Evolutionary conservation across 2,113 vertebrate genomes (phyloP).

Genomic region (Ptychochromis oligacanthus): DNA sequence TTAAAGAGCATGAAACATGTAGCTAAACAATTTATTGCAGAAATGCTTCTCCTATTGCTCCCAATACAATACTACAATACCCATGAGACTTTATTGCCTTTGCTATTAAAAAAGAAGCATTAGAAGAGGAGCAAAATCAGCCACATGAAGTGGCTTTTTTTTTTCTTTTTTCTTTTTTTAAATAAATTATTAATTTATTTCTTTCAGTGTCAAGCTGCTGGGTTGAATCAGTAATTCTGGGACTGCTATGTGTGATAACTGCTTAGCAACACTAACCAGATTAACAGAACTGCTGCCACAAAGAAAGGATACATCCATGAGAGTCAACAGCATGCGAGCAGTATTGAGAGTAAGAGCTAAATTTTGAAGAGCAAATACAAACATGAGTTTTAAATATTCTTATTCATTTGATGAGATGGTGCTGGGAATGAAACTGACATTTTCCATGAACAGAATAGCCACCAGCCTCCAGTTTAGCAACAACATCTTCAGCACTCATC

Average conservation of each 20-base stretch:
- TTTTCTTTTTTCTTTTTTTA: no score
- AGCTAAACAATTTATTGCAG: background rate
- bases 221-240: background rate
- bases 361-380: background rate
- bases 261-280: background rate
- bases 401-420: background rate
- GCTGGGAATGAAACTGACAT: conserved; percentile 42
- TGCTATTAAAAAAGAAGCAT: background rate
- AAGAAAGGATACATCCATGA: conserved; percentile 75
- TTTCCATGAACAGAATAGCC: conserved; percentile 63
- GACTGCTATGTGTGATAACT: background rate
- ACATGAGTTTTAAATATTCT: background rate
- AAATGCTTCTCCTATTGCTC: background rate
- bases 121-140: background rate
- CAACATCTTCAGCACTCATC: conserved; percentile 42
- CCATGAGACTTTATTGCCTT: background rate
- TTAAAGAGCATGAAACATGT: conserved; percentile 38
- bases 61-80: background rate
- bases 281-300: background rate
- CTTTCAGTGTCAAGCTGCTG: background rate
- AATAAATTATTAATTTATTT: background rate
- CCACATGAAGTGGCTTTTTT: background rate
- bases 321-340: conserved; percentile 53
- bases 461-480: conserved; percentile 48
- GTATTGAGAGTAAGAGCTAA: conserved; percentile 69